Base-by-base conservation (phyloP, 1,140 invertebrate genomes). In the Aplysia californica region DNA sequence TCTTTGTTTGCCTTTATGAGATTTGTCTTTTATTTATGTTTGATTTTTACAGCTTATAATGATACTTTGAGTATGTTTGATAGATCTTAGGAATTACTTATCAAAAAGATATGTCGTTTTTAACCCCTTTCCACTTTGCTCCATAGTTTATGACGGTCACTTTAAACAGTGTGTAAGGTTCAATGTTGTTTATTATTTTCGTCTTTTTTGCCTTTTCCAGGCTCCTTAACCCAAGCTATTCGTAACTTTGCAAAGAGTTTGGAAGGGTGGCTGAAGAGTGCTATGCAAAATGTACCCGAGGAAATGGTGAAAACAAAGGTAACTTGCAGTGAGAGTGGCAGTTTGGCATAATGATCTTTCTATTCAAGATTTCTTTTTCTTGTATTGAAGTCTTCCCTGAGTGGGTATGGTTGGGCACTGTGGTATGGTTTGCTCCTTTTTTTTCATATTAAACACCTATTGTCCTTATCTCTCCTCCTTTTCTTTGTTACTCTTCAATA, bases 171-270 rank as follows among this genome's bases (percentile, higher is more conserved):
- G n/a, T n/a, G n/a, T n/a, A n/a, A n/a, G n/a, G n/a, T n/a, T n/a
- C n/a, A n/a, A n/a, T n/a, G n/a, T n/a, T 61, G 10, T 61, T 61
- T 61, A 61, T 10, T 15, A 50, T 10, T 61, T 61, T 61, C 26
- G 10, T 67, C 6, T 23, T 59, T 72, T 70, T 56, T 39, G 23
- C 75, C 70, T 76, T 79, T 82, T 83, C 65, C 80, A 93, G 93
- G 95, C 87, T 94, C 96, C 38, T 91, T 99, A 77, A 98, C 97
- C 26, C 97, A 98, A 87, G 95, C 95, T 26, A 97, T 98, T 78
- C 91, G 96, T 75, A 97, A 96, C 90, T 98, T 98, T 92, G 95
- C 95, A 23, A 97, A 97, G 91, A 94, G 94, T 87, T 90, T 98
- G 69, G 96, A 98, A 90, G 93, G 93, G 38, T 97, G 96, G 94